These are phyloP conservation scores for Macrotus californicus DNA, from an alignment of 2,113 vertebrate species.

Conservation along the genomic window DNA sequence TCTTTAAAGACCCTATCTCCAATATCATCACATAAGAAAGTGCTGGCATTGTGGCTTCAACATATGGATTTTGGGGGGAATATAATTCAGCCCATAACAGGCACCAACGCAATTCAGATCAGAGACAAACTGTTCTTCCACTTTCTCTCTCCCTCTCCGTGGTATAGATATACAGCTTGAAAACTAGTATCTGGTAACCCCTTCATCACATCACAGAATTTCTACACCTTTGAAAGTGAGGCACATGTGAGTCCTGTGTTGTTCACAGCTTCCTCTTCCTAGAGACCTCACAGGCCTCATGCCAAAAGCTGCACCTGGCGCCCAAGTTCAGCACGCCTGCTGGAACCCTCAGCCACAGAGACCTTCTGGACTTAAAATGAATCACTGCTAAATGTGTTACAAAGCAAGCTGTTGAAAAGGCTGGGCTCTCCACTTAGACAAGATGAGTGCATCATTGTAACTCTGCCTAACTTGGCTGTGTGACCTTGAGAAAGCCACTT, in stretches of 20 bases:
- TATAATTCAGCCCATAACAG: not conserved
- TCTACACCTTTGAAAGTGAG: not conserved
- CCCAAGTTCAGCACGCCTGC: not conserved
- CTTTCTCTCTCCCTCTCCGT: not conserved
- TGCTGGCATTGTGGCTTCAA: not conserved
- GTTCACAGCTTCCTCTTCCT: not conserved
- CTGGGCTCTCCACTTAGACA: not conserved
- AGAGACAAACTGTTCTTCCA: not conserved
- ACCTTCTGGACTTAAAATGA: not conserved
- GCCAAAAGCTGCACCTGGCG: not conserved
- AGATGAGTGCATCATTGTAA: not conserved
- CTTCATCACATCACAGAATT: not conserved
- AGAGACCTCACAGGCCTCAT: not conserved
- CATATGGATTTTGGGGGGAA: not conserved
- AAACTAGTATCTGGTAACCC: not conserved
- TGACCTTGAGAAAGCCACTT: not conserved
- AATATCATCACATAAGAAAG: not conserved
- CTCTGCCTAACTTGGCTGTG: not conserved
- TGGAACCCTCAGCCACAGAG: not conserved
- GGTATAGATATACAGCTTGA: not conserved
- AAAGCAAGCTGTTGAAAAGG: not conserved
- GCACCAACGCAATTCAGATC: not conserved
- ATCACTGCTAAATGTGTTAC: not conserved
- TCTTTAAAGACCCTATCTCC: not conserved
- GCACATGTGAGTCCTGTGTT: not conserved